Evolutionary conservation across 2,888 invertebrate species (phyloP), one percentile per base, ranked within the genome.

Genomic region (Tinea semifulvella): DNA sequence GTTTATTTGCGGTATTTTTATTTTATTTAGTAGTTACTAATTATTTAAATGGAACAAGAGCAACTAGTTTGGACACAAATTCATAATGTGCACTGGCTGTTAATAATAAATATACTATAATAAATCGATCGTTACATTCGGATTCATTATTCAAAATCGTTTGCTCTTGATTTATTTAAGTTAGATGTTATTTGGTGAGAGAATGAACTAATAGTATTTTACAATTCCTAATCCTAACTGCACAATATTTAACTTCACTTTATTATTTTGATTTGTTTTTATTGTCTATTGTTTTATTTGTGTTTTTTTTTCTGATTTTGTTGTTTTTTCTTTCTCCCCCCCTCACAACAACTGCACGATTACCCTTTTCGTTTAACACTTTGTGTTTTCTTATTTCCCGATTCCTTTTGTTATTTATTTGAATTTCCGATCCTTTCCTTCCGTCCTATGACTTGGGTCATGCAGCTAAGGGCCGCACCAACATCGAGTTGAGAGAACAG

Each of bases 381-480:
- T 47, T 65, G 70, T 75, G 76, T 77, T 72, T 63, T 67, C 71
- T 68, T 68, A 62, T 60, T 46, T 14, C 61, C 72, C 68, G 57
- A 58, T 76, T 70, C 76, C 75, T 54, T 62, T 70, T 60, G 75
- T 74, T 76, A 75, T 68, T 67, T 58, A 27, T 69, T 75, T 68
- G 53, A 25, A 19, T 31, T 47, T 62, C 68, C 56, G 50, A 36
- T 56, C 64, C 63, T 51, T 38, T 50, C 62, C 53, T 56, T 65
- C 66, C 66, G 65, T 25, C 16, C 36, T 63, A 53, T 66, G 62
- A 68, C 72, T 60, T 56, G 31, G 31, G 11, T 10, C 36, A 18
- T 85, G 75, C 83, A 98, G 98, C 98, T 85, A 97, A 98, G 87
- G 98, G 98, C 85, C 93, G 98, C 84, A 98, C 98, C 82, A 99